Base-by-base conservation (phyloP, 2,797 vertebrate species). In the Parambassis ranga region DNA sequence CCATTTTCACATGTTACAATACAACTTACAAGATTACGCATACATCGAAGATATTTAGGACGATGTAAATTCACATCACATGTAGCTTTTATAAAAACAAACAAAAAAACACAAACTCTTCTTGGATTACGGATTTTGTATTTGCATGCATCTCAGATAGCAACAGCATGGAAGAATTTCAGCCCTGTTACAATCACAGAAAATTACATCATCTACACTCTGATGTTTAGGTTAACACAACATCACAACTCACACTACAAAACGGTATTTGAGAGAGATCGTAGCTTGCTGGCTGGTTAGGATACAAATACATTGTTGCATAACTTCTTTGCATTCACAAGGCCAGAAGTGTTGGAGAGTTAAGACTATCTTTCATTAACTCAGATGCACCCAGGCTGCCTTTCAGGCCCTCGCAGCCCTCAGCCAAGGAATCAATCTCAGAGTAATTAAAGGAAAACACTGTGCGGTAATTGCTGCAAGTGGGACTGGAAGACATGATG, bases 291-390 rank as follows among this genome's bases (percentile, higher is more conserved):
- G 71, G 75, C 79, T 89, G 86, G 71, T 82, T 76, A 65, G 39
- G 73, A 74, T 72, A 77, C 50, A 78, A 59, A 56, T 65, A 65
- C 60, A 71, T 64, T 46, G 31, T 83, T 89, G 88, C 88, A 87
- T 89, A 87, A 81, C 42, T 55, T 58, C 18, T 82, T 85, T 77
- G 62, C 75, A 71, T 83, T 96, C 93, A 98, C 94, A 97, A 92
- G 77, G 93, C 94, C 85, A 96, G 90, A 75, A 98, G 93, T n/a
- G 95, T 98, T 9, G 96, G 96, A 32, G 96, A 98, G 91, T 95
- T 95, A 42, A 97, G 94, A 65, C 92, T 94, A 88, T 96, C 95
- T 38, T 95, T 95, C 2, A 92, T 94, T 56, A 94, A 91, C 87
- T 97, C 95, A 0, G 95, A 73, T 3, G 71, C 61, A 18, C 84